A percentile compares a stretch with the other conserved stretches of the same genome.
These are phyloP conservation scores for Drosophila kanekoi DNA, from an alignment of 2,888 invertebrate genomes.

Conservation along the genomic window DNA sequence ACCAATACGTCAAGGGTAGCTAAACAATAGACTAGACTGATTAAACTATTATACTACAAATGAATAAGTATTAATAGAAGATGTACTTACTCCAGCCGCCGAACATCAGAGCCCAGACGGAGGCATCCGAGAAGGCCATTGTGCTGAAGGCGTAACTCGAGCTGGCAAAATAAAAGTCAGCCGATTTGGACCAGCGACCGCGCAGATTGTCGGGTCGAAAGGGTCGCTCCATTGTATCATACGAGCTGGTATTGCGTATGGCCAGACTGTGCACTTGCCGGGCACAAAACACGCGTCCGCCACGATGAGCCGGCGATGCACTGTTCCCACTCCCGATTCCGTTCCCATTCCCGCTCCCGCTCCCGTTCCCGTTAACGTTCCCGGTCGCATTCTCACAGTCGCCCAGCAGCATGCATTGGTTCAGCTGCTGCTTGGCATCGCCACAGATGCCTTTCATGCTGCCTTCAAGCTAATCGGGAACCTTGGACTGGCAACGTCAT, in stretches of 20 bases:
- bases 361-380: not conserved
- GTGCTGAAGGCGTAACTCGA: slow-evolving; percentile 94
- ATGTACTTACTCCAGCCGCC: slow-evolving; percentile 82
- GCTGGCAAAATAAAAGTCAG: slow-evolving; percentile 92
- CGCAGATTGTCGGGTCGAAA: slow-evolving; percentile 84
- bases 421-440: slow-evolving; percentile 79
- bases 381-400: slow-evolving; percentile 42
- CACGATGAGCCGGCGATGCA: slow-evolving; percentile 11
- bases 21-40: slow-evolving; percentile 2
- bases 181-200: slow-evolving; percentile 90
- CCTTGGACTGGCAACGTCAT: slow-evolving; percentile 33
- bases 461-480: slow-evolving; percentile 13
- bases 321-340: slow-evolving; percentile 8
- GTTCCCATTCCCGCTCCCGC: not conserved
- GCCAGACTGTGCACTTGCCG: slow-evolving; percentile 72
- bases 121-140: slow-evolving; percentile 93
- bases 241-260: slow-evolving; percentile 73
- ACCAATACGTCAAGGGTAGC: slow-evolving; percentile 19
- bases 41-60: not conserved
- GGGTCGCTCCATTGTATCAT: slow-evolving; percentile 83
- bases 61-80: not conserved
- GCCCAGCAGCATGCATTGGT: slow-evolving; percentile 71
- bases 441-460: slow-evolving; percentile 80
- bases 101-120: slow-evolving; percentile 76
- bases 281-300: slow-evolving; percentile 37